These are phyloP conservation scores for Syngnathus acus DNA, from an alignment of 2,797 vertebrate genomes.

Conservation along the genomic window DNA sequence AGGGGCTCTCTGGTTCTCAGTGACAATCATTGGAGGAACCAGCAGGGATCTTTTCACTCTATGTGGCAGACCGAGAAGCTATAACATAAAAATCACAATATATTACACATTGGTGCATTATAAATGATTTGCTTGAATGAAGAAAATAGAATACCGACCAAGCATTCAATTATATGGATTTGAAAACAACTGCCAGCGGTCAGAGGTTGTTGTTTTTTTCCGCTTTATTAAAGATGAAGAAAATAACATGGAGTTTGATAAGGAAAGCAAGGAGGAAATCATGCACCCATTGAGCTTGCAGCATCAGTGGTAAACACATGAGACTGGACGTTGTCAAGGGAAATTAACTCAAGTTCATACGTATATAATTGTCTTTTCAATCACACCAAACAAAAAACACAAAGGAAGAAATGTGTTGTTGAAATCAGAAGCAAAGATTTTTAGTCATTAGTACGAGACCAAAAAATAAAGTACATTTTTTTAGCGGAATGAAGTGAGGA, in stretches of 20 bases:
- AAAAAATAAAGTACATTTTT: not conserved
- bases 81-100: constrained; percentile 15
- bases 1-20: constrained; percentile 88
- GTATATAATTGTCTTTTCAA: not conserved
- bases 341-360: not conserved
- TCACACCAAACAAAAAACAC: not conserved
- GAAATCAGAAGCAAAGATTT: not conserved
- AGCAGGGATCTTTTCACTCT: constrained; percentile 87
- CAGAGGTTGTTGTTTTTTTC: not conserved
- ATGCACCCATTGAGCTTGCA: not conserved
- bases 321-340: not conserved
- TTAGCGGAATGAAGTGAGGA: not conserved
- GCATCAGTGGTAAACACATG: not conserved
- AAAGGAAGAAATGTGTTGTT: not conserved
- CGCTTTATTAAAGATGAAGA: not conserved
- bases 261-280: not conserved
- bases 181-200: not conserved
- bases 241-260: not conserved
- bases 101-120: no score
- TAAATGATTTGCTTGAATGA: not conserved
- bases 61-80: constrained; percentile 73
- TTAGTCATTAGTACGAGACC: not conserved
- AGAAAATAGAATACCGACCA: not conserved
- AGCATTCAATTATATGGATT: not conserved
- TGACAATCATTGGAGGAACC: constrained; percentile 81